Percentiles rank a stretch among this genome's conserved stretches.
Evolutionary conservation across 2,797 vertebrate species (phyloP).

Genomic region (Crax fasciolata): DNA sequence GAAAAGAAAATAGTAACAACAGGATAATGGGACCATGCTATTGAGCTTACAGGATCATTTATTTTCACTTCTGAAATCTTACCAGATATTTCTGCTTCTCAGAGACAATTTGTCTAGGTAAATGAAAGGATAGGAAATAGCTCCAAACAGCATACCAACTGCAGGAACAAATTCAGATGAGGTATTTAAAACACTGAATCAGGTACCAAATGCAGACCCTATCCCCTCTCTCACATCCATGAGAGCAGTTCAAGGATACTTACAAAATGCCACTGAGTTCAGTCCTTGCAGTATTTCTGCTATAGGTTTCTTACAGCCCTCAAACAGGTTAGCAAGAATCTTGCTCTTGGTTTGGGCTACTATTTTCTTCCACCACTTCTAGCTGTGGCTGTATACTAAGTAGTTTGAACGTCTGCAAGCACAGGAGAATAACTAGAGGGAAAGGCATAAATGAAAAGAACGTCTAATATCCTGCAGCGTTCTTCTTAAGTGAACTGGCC

Average conservation of each 20-base stretch:
- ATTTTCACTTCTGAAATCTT: background rate
- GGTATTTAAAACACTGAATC: background rate
- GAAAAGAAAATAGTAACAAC: background rate
- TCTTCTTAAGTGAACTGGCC: background rate
- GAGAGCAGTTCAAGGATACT: background rate
- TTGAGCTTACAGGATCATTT: background rate
- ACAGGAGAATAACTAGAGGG: background rate
- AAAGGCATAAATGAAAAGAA: background rate
- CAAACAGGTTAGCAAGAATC: background rate
- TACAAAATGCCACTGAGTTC: rapidly evolving
- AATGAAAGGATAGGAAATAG: background rate
- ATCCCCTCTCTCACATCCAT: rapidly evolving
- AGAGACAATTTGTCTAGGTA: background rate
- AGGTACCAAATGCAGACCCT: background rate
- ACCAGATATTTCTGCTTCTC: background rate
- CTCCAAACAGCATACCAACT: background rate
- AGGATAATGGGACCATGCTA: background rate
- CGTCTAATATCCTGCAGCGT: background rate
- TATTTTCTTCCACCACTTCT: background rate
- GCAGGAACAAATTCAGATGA: background rate
- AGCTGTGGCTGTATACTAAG: background rate
- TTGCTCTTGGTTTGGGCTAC: background rate
- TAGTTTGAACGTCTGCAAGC: background rate
- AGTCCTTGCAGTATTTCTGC: background rate
- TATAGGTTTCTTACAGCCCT: background rate